These are phyloP conservation scores for Pedetes capensis DNA, from an alignment of 2,113 vertebrate genomes.

Conservation along the genomic window DNA sequence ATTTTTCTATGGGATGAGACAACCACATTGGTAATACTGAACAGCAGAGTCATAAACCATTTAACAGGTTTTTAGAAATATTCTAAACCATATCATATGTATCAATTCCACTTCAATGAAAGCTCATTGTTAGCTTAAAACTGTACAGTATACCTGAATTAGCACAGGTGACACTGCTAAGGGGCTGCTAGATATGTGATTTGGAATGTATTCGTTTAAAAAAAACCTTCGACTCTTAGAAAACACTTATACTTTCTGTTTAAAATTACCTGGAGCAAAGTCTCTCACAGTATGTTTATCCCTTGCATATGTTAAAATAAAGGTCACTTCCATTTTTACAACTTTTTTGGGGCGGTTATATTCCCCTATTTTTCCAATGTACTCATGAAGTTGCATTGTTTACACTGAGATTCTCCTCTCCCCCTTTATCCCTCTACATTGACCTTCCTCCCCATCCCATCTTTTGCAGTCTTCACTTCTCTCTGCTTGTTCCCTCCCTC, in stretches of 20 bases:
- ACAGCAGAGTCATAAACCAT: neutral
- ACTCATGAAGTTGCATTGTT: too few relatives aligned
- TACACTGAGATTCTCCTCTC: too few relatives aligned
- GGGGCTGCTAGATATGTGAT: neutral
- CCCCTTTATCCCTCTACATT: too few relatives aligned
- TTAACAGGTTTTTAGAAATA: neutral
- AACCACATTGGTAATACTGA: neutral
- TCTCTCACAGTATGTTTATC: neutral
- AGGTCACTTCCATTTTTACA: neutral
- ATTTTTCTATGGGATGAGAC: neutral
- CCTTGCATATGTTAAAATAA: conserved; percentile 14
- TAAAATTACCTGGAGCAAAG: conserved; percentile 1
- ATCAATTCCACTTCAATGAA: neutral
- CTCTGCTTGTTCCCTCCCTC: too few relatives aligned
- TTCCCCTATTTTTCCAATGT: too few relatives aligned
- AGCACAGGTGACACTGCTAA: neutral
- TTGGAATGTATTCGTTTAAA: neutral
- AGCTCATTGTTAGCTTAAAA: neutral
- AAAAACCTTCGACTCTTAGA: neutral
- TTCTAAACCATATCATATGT: neutral
- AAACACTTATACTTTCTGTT: neutral
- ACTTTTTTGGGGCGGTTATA: too few relatives aligned
- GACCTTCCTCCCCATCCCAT: too few relatives aligned
- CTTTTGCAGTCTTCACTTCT: too few relatives aligned
- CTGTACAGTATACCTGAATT: neutral